Base-by-base conservation (phyloP, 2,113 vertebrate genomes). In the Epinephelus fuscoguttatus region DNA sequence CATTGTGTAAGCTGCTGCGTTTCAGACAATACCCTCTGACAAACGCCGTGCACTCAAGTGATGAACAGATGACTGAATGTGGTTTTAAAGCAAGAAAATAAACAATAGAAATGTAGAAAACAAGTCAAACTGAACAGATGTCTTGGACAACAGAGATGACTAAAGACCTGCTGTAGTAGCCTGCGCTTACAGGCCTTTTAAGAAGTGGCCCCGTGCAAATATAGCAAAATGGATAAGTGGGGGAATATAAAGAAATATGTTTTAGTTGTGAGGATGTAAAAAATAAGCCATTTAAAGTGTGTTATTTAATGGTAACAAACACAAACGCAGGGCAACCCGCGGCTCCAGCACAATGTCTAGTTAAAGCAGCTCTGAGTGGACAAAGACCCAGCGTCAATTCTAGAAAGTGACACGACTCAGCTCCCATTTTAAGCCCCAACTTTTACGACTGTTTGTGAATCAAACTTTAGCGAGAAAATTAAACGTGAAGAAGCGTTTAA, bases 321-420 rank as follows among this genome's bases (percentile, higher is more conserved):
- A 6, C 2, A 68, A 59, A 63, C 6, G 15, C 5, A 3, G 61
- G 52, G 40, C 15, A 14, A 45, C 10, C 12, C 53, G 59, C 57
- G 78, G 61, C 23, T 59, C 33, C 6, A n/a, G 75, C 63, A 27
- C 70, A 47, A 47, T 14, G 70, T 86, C 33, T 52, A 6, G 60
- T 69, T 73, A 4, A 61, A 71, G 6, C 80, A 18, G 87, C 74
- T 80, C 81, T 40, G 85, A 88, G 71, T 82, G 91, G 91, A 94
- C 93, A 94, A 94, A 94, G 93, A 94, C 30, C 75, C 73, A 47
- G 78, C 84, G 87, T 78, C 84, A 85, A 74, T 78, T 21, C 49
- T 25, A 67, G 25, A 82, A 91, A 94, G 91, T 91, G 86, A 84
- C 71, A 53, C 56, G 37, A 33, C 61, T 1, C 1, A 57, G 68